Percentiles rank a stretch among this genome's conserved stretches.
Evolutionary conservation across 1,140 invertebrate genomes (phyloP).

Genomic region (Helicoverpa zea): DNA sequence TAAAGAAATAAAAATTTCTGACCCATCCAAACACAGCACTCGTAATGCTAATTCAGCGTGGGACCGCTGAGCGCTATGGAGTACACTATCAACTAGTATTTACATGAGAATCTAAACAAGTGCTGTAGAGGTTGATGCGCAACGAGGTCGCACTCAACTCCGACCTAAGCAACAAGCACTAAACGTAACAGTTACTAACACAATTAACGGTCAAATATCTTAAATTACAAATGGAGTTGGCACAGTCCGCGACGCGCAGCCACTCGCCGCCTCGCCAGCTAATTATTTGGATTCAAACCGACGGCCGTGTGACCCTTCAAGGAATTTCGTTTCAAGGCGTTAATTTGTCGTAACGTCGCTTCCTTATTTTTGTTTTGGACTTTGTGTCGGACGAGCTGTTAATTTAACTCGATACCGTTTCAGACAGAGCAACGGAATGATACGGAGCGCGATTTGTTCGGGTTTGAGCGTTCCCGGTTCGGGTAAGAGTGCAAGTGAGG

Average conservation of each 20-base stretch:
- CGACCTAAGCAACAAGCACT: constrained; percentile 79
- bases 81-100: constrained; percentile 71
- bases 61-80: constrained; percentile 64
- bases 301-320: constrained; percentile 69
- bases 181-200: constrained; percentile 79
- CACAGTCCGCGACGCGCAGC: constrained; percentile 72
- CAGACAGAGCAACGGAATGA: not conserved
- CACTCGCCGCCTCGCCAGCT: constrained; percentile 74
- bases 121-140: constrained; percentile 57
- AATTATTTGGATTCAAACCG: constrained; percentile 77
- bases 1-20: constrained; percentile 68
- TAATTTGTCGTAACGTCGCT: constrained; percentile 61
- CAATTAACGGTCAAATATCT: constrained; percentile 80
- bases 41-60: constrained; percentile 70
- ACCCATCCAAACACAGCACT: constrained; percentile 84
- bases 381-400: constrained; percentile 30
- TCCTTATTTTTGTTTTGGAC: constrained; percentile 45
- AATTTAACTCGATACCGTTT: constrained; percentile 34
- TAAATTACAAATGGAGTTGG: constrained; percentile 80
- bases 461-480: constrained; percentile 26
- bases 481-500: constrained; percentile 62
- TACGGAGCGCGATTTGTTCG: constrained; percentile 8
- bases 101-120: constrained; percentile 72
- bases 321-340: constrained; percentile 62
- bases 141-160: constrained; percentile 63